Evolutionary conservation across 2,113 vertebrate genomes (phyloP).

Genomic region (Melanerpes formicivorus): DNA sequence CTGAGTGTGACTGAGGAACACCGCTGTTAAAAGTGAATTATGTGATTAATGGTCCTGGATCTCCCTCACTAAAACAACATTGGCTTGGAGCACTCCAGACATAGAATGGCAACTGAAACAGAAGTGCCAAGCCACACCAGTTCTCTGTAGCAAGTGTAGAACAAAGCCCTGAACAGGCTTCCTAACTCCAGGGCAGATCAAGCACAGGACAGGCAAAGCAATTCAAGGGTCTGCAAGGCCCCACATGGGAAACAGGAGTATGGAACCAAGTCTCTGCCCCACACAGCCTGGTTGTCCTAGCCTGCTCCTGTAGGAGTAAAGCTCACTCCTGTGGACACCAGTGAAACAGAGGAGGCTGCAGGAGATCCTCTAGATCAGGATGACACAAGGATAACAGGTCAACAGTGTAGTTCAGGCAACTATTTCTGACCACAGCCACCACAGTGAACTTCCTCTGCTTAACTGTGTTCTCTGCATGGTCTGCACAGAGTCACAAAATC

Average conservation of each 20-base stretch:
- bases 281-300: neutral
- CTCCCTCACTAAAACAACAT: neutral
- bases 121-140: neutral
- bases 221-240: rapidly evolving
- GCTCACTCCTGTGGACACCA: rapidly evolving
- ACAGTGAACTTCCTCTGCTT: neutral
- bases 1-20: neutral
- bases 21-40: neutral
- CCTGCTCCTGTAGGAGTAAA: neutral
- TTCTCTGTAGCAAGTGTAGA: neutral
- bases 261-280: neutral
- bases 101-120: neutral
- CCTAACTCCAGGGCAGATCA: neutral
- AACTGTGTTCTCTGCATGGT: rapidly evolving
- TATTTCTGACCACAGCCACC: neutral
- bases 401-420: neutral
- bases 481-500: neutral
- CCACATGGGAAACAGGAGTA: rapidly evolving
- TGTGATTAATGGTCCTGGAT: neutral
- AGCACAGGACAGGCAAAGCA: neutral
- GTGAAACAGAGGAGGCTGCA: neutral
- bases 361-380: neutral
- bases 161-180: neutral
- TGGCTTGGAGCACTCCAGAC: neutral
- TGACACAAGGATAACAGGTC: neutral